phyloP scores from a whole-genome alignment of 2,797 vertebrate genomes.

The Channa striata region DNA sequence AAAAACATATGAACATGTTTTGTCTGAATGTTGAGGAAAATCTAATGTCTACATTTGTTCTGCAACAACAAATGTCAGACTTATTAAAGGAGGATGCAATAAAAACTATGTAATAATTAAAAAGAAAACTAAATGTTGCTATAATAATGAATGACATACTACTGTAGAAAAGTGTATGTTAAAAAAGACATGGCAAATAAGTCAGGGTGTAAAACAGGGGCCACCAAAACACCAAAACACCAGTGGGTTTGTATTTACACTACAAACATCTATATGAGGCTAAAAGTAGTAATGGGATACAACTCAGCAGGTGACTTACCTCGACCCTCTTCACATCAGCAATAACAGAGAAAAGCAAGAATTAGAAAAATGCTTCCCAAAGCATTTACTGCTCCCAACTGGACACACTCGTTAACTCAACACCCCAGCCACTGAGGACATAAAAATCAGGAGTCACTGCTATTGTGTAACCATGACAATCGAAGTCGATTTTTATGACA shows the following conservation, averaged over 20 bases:
- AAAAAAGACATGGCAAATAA: neutral
- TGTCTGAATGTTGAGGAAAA: conserved; percentile 6
- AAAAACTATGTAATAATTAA: no score
- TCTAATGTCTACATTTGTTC: neutral
- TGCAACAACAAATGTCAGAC: no score
- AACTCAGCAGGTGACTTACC: conserved; percentile 83
- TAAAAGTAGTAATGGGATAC: neutral
- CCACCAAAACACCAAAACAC: neutral
- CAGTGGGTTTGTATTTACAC: neutral
- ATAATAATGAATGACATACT: neutral
- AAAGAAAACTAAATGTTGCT: neutral
- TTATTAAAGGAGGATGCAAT: neutral
- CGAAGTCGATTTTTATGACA: conserved; percentile 71
- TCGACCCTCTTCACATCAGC: conserved; percentile 96
- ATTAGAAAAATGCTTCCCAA: conserved; percentile 71
- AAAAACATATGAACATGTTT: no score
- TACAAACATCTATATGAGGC: neutral
- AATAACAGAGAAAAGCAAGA: conserved; percentile 73
- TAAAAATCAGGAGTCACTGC: conserved; percentile 70
- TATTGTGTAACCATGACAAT: conserved; percentile 68
- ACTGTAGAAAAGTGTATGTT: neutral
- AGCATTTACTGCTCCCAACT: conserved; percentile 52
- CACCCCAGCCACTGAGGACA: conserved; percentile 72
- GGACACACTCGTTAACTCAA: conserved; percentile 65
- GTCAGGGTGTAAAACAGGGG: neutral